phyloP scores from a whole-genome alignment of 2,113 vertebrate genomes.

The Heterotilapia buettikoferi region DNA sequence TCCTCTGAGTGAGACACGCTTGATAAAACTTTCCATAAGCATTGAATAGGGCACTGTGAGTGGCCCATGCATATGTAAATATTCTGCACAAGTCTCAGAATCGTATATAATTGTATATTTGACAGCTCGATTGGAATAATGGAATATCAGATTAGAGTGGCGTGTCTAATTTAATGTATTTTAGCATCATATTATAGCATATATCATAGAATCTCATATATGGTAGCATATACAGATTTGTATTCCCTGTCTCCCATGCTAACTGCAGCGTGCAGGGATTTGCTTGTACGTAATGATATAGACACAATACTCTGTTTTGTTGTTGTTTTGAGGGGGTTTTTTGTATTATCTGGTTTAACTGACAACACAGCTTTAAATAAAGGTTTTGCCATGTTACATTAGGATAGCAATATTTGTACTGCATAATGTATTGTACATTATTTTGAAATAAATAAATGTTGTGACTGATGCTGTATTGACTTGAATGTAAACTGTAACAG shows the following conservation, averaged over 20 bases:
- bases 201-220: too few relatives aligned
- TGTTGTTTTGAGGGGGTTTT: fast-evolving
- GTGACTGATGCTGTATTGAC: background rate
- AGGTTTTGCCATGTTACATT: background rate
- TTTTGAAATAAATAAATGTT: background rate
- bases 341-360: background rate
- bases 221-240: background rate
- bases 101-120: too few relatives aligned
- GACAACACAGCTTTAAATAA: background rate
- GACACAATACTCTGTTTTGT: background rate
- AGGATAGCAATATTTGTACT: background rate
- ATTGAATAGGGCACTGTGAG: too few relatives aligned
- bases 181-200: too few relatives aligned
- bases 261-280: background rate
- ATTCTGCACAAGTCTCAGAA: too few relatives aligned
- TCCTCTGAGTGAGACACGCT: too few relatives aligned
- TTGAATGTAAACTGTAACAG: background rate
- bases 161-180: too few relatives aligned
- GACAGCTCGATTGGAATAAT: too few relatives aligned
- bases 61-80: too few relatives aligned
- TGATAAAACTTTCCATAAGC: too few relatives aligned
- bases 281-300: background rate
- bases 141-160: too few relatives aligned
- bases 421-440: background rate
- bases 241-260: background rate